A percentile compares a stretch with the other conserved stretches of the same genome.
These are phyloP conservation scores for Rhizomys pruinosus DNA, from an alignment of 2,113 vertebrate genomes.

Conservation along the genomic window DNA sequence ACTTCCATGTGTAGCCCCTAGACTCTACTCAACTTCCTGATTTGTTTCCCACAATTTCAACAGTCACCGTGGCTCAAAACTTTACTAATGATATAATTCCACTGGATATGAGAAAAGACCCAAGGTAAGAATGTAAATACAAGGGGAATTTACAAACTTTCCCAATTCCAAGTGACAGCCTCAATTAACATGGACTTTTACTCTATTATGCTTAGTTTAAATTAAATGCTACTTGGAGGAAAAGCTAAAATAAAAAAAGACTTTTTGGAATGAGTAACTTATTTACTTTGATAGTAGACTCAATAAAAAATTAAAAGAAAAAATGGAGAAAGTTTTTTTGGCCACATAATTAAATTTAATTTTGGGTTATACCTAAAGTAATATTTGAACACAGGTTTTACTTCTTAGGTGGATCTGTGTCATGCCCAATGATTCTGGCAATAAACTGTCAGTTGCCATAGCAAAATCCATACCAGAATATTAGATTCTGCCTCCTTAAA, in stretches of 20 bases:
- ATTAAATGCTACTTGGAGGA: constrained; percentile 24
- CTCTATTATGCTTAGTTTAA: constrained; percentile 15
- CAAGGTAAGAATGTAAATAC: constrained; percentile 29
- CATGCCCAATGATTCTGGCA: constrained; percentile 2
- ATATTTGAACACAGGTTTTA: constrained; percentile 53
- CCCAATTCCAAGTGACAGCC: not conserved
- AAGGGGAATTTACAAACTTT: constrained; percentile 8
- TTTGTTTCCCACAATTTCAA: constrained; percentile 68
- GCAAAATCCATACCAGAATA: constrained; percentile 59
- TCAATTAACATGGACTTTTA: constrained; percentile 37
- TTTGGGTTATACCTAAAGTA: constrained; percentile 44
- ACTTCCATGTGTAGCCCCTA: constrained; percentile 43
- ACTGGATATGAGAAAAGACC: not conserved
- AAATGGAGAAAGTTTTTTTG: constrained; percentile 37
- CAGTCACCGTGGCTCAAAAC: constrained; percentile 53
- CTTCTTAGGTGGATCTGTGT: constrained; percentile 5
- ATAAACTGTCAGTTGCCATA: constrained; percentile 55
- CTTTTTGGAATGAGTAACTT: not conserved
- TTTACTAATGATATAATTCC: constrained; percentile 71
- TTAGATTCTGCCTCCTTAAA: constrained; percentile 46
- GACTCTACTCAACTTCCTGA: constrained; percentile 62
- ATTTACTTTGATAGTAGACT: constrained; percentile 23
- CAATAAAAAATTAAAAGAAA: constrained; percentile 33
- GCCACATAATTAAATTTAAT: constrained; percentile 59
- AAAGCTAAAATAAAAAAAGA: constrained; percentile 42